phyloP scores from a whole-genome alignment of 37 sponge, comb jelly and placozoan species.

The Trichoplax adhaerens region DNA sequence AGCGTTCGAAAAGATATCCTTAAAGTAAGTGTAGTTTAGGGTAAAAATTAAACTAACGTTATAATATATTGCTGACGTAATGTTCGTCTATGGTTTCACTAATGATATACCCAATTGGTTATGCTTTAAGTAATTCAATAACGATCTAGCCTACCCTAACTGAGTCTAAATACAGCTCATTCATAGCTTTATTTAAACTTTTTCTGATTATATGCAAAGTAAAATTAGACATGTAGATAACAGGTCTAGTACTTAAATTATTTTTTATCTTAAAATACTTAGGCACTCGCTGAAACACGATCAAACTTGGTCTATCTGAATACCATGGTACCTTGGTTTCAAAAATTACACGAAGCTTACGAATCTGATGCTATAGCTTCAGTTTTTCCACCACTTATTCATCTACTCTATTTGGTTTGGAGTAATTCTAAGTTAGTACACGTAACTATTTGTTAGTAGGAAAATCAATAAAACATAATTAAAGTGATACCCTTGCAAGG shows the following conservation, averaged over 20 bases:
- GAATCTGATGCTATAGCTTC: constrained; percentile 9
- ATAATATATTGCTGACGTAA: too few species aligned
- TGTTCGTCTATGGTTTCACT: too few species aligned
- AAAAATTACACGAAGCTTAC: constrained; percentile 18
- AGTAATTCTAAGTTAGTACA: constrained; percentile 38
- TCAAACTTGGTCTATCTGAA: constrained; percentile 34
- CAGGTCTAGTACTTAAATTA: too few species aligned
- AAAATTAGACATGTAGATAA: too few species aligned
- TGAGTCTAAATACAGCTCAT: too few species aligned
- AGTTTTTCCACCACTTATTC: constrained; percentile 50
- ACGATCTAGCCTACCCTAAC: too few species aligned
- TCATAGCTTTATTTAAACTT: neutral
- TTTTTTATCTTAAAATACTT: neutral
- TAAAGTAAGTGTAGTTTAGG: constrained; percentile 9
- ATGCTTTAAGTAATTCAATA: too few species aligned
- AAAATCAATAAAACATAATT: too few species aligned
- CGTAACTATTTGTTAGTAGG: neutral
- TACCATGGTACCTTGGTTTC: constrained; percentile 54
- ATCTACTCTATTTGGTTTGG: constrained; percentile 45
- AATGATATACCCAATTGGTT: too few species aligned
- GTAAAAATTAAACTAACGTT: too few species aligned
- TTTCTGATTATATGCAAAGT: neutral
- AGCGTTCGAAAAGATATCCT: constrained; percentile 41
- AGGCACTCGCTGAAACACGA: constrained; percentile 43
- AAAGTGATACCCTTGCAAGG: too few species aligned